Percentiles rank a stretch among this genome's conserved stretches.
phyloP scores from a whole-genome alignment of 2,113 vertebrate species.

The Brachypteracias leptosomus region DNA sequence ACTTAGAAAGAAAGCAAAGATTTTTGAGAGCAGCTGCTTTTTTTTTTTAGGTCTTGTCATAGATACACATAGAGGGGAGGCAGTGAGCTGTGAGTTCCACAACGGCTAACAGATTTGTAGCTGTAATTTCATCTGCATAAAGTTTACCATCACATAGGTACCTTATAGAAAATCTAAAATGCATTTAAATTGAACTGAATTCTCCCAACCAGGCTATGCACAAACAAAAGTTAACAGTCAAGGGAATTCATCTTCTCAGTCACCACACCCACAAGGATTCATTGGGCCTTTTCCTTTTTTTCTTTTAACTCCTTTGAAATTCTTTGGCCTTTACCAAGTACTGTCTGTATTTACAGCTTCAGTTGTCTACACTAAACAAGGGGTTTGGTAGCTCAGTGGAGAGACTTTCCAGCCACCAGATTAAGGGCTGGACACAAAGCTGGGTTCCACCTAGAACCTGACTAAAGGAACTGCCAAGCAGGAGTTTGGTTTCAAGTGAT shows the following conservation, averaged over 20 bases:
- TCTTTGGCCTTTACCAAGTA: not conserved
- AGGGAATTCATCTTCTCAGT: not conserved
- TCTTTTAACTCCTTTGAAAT: not conserved
- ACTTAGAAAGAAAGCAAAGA: not conserved
- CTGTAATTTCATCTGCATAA: not conserved
- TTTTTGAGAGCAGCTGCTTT: not conserved
- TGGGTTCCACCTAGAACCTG: constrained; percentile 21
- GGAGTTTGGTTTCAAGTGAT: constrained; percentile 15
- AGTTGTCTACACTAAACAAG: not conserved
- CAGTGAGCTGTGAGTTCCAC: not conserved
- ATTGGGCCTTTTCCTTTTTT: not conserved
- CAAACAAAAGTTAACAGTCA: not conserved
- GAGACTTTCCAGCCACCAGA: constrained; percentile 12
- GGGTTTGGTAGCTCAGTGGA: not conserved
- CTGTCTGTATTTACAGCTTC: not conserved
- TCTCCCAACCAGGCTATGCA: not conserved
- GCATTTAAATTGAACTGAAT: not conserved
- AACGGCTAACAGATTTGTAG: not conserved
- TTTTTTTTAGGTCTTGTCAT: not conserved
- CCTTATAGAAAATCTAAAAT: not conserved
- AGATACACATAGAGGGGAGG: not conserved
- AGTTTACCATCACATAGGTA: not conserved
- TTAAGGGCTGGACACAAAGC: constrained; percentile 23
- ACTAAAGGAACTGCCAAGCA: constrained; percentile 20
- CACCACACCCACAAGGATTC: not conserved